Evolutionary conservation across 1,140 invertebrate species (phyloP).

Genomic region (Drosophila athabasca): DNA sequence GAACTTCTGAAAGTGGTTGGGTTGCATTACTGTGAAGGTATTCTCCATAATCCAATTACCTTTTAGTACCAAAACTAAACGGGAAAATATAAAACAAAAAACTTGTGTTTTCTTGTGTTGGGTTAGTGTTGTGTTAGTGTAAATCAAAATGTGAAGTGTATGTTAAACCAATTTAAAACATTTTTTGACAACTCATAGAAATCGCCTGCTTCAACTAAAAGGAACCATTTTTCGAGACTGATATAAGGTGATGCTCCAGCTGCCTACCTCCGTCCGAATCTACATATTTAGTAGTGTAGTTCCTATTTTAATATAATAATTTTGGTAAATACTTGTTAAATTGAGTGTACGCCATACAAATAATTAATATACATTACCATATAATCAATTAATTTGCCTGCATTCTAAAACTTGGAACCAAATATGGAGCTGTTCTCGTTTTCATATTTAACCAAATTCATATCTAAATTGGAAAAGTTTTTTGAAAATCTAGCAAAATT

Average conservation of each 20-base stretch:
- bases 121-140: slow-evolving; percentile 5
- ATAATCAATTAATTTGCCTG: no score
- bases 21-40: background rate
- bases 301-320: no score
- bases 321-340: no score
- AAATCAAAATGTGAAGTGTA: slow-evolving; percentile 24
- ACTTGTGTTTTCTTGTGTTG: slow-evolving; percentile 6
- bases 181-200: slow-evolving; percentile 22
- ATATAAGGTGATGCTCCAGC: no score
- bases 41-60: background rate
- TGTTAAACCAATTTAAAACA: slow-evolving; percentile 24
- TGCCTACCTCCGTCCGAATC: no score
- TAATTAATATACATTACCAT: background rate
- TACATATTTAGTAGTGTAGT: no score
- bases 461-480: slow-evolving; percentile 30
- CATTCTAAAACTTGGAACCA: no score
- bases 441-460: background rate
- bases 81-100: slow-evolving; percentile 7
- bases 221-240: slow-evolving; percentile 18
- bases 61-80: slow-evolving; percentile 7
- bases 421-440: no score
- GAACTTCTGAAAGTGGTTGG: background rate
- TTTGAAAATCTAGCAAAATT: background rate
- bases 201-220: slow-evolving; percentile 14
- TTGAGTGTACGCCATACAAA: background rate